Conservation (phyloP, 2,113 vertebrate species). For the Coptodon rendalli region DNA sequence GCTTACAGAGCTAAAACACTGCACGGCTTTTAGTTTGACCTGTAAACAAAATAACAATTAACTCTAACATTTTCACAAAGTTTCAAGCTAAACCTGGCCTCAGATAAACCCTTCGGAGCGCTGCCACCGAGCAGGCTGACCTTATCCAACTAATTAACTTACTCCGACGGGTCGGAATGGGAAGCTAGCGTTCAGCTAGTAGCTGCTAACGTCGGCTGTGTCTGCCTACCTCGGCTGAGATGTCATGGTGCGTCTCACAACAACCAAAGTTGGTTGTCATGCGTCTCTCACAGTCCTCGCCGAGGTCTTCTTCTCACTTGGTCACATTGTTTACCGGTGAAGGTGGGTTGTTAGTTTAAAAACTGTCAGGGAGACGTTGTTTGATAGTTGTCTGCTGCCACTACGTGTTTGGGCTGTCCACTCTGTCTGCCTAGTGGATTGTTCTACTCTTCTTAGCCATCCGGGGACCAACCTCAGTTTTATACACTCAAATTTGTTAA, state of each 20-base stretch:
- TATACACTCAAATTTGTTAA: neutral
- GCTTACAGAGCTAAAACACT: neutral
- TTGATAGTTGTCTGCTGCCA: constrained; percentile 36
- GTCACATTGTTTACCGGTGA: constrained; percentile 55
- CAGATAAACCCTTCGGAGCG: neutral
- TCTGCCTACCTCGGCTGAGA: constrained; percentile 69
- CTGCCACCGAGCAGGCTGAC: neutral
- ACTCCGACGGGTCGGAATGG: neutral
- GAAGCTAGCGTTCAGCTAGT: constrained; percentile 22
- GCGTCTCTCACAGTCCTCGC: constrained; percentile 38
- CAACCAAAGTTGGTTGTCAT: constrained; percentile 62
- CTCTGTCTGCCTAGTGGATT: constrained; percentile 30
- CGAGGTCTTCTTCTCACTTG: neutral
- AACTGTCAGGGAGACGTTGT: constrained; percentile 25
- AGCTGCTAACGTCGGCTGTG: constrained; percentile 26
- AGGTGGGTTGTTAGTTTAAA: neutral
- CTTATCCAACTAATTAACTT: neutral
- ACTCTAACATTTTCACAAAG: neutral
- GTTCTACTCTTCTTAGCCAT: constrained; percentile 41
- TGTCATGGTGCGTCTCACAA: constrained; percentile 65
- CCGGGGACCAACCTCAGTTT: constrained; percentile 30
- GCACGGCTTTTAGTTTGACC: neutral
- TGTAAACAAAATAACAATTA: neutral
- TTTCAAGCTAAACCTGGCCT: neutral
- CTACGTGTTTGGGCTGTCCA: constrained; percentile 25